A percentile compares a stretch with the other conserved stretches of the same genome.
Evolutionary conservation across 2,113 vertebrate species (phyloP).

Genomic region (Oxyruncus cristatus): DNA sequence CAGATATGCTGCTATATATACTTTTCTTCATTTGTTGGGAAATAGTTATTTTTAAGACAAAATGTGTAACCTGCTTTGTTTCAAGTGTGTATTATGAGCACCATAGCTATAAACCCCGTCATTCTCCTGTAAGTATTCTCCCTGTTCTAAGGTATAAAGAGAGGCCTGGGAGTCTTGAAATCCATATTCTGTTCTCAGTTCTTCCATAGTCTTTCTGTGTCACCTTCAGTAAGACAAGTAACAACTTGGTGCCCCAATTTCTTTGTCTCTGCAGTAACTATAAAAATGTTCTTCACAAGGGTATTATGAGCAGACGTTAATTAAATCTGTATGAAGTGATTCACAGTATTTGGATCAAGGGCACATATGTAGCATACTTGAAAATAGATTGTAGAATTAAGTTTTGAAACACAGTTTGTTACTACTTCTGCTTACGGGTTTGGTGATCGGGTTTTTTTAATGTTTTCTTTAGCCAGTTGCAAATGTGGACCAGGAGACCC

Average conservation of each 20-base stretch:
- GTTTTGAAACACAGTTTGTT: not conserved
- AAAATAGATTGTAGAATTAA: not conserved
- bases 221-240: not conserved
- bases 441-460: not conserved
- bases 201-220: not conserved
- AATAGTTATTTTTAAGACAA: not conserved
- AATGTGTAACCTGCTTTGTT: not conserved
- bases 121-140: not conserved
- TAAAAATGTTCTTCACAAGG: not conserved
- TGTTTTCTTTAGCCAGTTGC: slow-evolving; percentile 79
- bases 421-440: not conserved
- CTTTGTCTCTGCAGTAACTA: not conserved
- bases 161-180: not conserved
- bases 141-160: not conserved
- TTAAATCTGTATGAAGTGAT: not conserved
- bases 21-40: not conserved
- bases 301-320: not conserved
- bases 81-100: not conserved
- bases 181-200: not conserved
- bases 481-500: slow-evolving; percentile 81
- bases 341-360: not conserved
- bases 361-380: not conserved
- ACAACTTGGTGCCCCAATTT: not conserved
- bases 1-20: not conserved
- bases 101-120: not conserved